Conservation (phyloP, 1,140 invertebrate genomes). For the Drosophila fuyamai region DNA sequence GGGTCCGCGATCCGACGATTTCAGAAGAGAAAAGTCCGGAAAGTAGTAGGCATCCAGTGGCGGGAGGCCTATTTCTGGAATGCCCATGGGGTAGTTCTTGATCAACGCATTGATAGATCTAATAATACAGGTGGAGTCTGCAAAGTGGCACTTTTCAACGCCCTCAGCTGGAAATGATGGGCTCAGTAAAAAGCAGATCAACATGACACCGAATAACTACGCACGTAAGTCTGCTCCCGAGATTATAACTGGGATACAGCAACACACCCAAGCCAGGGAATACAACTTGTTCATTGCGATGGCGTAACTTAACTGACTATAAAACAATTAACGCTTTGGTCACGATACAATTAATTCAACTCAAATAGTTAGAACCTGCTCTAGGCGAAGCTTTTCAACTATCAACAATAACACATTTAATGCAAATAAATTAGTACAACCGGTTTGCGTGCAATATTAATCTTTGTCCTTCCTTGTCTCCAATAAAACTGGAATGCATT, state of each 20-base stretch:
- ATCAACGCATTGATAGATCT: constrained; percentile 53
- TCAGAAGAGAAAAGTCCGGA: constrained; percentile 6
- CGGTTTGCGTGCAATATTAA: constrained; percentile 24
- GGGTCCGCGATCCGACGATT: constrained; percentile 15
- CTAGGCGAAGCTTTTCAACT: constrained; percentile 10
- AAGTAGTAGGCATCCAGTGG: constrained; percentile 27
- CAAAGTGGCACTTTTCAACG: constrained; percentile 56
- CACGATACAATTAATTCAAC: constrained; percentile 15
- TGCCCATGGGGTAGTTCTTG: constrained; percentile 52
- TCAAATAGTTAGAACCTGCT: constrained; percentile 22
- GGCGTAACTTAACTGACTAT: constrained; percentile 2
- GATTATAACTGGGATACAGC: background rate
- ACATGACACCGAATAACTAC: background rate
- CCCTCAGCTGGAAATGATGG: constrained; percentile 40
- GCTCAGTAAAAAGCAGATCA: background rate
- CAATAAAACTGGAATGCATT: constrained; percentile 19
- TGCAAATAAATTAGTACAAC: constrained; percentile 26
- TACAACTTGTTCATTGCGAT: constrained; percentile 8
- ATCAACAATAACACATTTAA: background rate
- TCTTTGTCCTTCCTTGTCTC: constrained; percentile 30
- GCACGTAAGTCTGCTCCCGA: constrained; percentile 16
- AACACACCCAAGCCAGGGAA: background rate
- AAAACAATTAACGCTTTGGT: constrained; percentile 10
- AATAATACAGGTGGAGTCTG: constrained; percentile 42
- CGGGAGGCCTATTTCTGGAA: constrained; percentile 54